Evolutionary conservation across 2,888 invertebrate genomes (phyloP), one percentile per base, ranked within the genome.

Genomic region (Calliphora vomitoria): DNA sequence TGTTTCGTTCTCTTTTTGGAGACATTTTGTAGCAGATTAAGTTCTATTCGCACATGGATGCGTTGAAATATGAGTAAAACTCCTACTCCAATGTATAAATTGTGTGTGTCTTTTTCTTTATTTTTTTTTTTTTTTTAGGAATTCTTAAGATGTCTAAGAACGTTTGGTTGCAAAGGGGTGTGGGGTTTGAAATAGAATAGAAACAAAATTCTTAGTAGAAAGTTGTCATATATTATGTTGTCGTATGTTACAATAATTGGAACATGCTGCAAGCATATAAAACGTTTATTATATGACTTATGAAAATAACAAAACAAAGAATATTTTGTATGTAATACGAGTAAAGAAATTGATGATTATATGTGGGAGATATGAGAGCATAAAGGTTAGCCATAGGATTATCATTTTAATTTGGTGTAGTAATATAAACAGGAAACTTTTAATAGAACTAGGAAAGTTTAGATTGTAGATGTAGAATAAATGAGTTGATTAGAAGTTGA

Each of bases 11-110:
- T 71, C 4, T 50, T 79, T 78, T 91, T 91, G 91, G 90, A 91
- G 91, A 92, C 93, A 92, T 93, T 92, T 92, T 93, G 93, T 93
- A 92, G 93, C 91, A 93, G 93, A 92, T 93, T 92, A 93, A 92
- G 92, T 92, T 91, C 92, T 91, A 93, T 93, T 92, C 93, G 92
- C 93, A 92, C 92, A 93, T 92, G 92, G 91, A 90, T 92, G 93
- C 89, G 91, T 91, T 93, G 92, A 92, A 92, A 92, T 92, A 92
- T 92, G 93, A 92, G 92, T 85, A 69, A 69, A 82, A 83, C 75
- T 82, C 75, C 90, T 69, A 76, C 69, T 69, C 47, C 31, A n/a
- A 47, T 31, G n/a, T 58, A 15, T 20, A 20, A 18, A 20, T 82
- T 62, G 35, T 72, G 25, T 53, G 8, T 38, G 79, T 72, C 11